Base-by-base conservation (phyloP, 2,797 vertebrate genomes). In the Varecia variegata region DNA sequence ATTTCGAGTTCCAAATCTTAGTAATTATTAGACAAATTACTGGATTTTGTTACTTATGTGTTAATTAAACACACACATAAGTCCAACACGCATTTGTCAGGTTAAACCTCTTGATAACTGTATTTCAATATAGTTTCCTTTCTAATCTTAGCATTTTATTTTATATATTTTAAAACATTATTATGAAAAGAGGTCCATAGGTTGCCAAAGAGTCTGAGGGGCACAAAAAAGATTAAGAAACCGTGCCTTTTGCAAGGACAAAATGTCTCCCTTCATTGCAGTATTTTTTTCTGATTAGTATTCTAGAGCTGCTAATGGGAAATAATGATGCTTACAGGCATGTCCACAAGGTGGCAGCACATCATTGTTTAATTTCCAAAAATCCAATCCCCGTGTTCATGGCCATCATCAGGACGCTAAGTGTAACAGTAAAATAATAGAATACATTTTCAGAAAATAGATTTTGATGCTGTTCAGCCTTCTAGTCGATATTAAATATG, bases 301-400 rank as follows among this genome's bases (percentile, higher is more conserved):
- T 83, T 97, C 43, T 58, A 25, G 47, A 25, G 56, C 56, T 1
- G 3, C 3, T 15, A 30, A 17, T 20, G 50, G 25, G 50, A 95
- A 92, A 38, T 25, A 13, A 25, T 32, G 23, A 86, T 70, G 32
- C 23, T 88, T 92, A 89, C 40, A 94, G 20, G 9, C n/a, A 20
- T 3, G 1, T 12, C 52, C 97, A 97, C 96, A 56, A 97, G 97
- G 80, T 93, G 97, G 97, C 97, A 96, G 97, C 86, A 97, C 74
- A 60, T 45, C 5, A 81, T 32, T 86, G 56, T 43, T 95, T 83
- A 83, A 94, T 68, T 71, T 87, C 71, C 71, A 20, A 68, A 62
- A 56, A 68, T 62, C 54, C 32, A 0, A 21, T 38, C 62, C 43
- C 32, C n/a, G 70, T 5, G 1, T 21, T 50, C n/a, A 15, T 32